Evolutionary conservation across 2,797 vertebrate genomes (phyloP).

Genomic region (Pogonophryne albipinna): DNA sequence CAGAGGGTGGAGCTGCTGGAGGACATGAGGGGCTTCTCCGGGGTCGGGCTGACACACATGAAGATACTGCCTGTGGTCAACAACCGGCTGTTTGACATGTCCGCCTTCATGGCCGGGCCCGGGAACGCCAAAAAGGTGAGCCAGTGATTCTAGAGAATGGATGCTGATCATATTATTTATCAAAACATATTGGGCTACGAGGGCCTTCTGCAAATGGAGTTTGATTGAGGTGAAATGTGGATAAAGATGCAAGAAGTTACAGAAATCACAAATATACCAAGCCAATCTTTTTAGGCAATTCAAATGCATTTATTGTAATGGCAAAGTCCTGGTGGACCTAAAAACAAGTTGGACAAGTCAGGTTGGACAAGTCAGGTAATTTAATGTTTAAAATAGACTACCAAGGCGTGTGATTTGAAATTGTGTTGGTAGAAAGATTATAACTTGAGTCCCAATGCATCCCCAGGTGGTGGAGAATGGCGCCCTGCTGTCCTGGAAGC

Average conservation of each 20-base stretch:
- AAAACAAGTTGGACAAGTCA: too few relatives aligned
- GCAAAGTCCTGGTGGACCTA: too few relatives aligned
- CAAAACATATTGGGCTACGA: too few relatives aligned
- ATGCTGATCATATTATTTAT: background rate
- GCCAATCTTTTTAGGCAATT: too few relatives aligned
- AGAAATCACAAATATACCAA: too few relatives aligned
- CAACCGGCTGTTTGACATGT: slow-evolving; percentile 98
- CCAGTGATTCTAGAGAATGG: background rate
- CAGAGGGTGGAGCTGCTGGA: slow-evolving; percentile 91
- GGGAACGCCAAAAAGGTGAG: slow-evolving; percentile 97
- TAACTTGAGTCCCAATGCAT: background rate
- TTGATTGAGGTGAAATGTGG: too few relatives aligned
- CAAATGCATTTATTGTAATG: too few relatives aligned
- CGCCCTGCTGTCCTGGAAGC: slow-evolving; percentile 95
- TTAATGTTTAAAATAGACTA: too few relatives aligned
- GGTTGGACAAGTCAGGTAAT: too few relatives aligned
- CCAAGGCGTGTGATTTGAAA: too few relatives aligned
- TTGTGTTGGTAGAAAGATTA: background rate
- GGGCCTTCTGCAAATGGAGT: too few relatives aligned
- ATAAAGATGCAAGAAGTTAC: too few relatives aligned
- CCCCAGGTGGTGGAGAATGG: slow-evolving; percentile 92
- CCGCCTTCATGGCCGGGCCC: slow-evolving; percentile 98
- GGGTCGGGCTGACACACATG: slow-evolving; percentile 91
- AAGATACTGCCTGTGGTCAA: slow-evolving; percentile 97
- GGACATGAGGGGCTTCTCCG: slow-evolving; percentile 93